Percentiles rank a stretch among this genome's conserved stretches.
phyloP scores from a whole-genome alignment of 2,888 invertebrate genomes.

The Tribolium freemani region DNA sequence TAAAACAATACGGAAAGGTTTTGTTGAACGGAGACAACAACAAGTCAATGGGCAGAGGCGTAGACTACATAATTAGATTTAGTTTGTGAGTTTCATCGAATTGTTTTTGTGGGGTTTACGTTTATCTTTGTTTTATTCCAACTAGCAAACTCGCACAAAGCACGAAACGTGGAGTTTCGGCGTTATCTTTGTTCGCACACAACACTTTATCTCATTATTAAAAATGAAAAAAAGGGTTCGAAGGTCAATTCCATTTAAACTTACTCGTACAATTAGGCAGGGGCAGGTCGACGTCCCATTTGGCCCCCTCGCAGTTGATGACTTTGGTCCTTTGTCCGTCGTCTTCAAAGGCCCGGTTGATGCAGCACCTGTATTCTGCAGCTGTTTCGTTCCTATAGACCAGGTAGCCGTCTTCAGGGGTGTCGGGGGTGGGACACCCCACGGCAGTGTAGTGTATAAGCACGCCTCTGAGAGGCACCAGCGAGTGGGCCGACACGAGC shows the following conservation, averaged over 20 bases:
- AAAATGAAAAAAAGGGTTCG: background rate
- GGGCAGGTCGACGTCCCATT: conserved; percentile 77
- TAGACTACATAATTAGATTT: background rate
- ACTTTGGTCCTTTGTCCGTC: conserved; percentile 74
- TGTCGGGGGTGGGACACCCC: conserved; percentile 76
- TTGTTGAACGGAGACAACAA: background rate
- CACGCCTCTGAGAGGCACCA: conserved; percentile 75
- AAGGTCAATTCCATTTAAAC: conserved; percentile 52
- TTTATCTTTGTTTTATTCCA: conserved; percentile 5
- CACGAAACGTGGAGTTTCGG: background rate
- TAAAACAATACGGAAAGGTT: background rate
- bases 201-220: conserved; percentile 21
- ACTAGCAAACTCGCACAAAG: conserved; percentile 1
- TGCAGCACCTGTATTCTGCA: conserved; percentile 79
- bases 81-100: background rate
- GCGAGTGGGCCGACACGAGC: conserved; percentile 51
- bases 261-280: conserved; percentile 74
- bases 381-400: conserved; percentile 76
- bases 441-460: conserved; percentile 75
- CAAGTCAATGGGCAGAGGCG: background rate
- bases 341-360: conserved; percentile 78
- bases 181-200: conserved; percentile 14
- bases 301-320: conserved; percentile 76
- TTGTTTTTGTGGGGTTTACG: background rate
- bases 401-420: conserved; percentile 79